A percentile compares a stretch with the other conserved stretches of the same genome.
Evolutionary conservation across 2,888 invertebrate species (phyloP).

Genomic region (Athalia cordata): DNA sequence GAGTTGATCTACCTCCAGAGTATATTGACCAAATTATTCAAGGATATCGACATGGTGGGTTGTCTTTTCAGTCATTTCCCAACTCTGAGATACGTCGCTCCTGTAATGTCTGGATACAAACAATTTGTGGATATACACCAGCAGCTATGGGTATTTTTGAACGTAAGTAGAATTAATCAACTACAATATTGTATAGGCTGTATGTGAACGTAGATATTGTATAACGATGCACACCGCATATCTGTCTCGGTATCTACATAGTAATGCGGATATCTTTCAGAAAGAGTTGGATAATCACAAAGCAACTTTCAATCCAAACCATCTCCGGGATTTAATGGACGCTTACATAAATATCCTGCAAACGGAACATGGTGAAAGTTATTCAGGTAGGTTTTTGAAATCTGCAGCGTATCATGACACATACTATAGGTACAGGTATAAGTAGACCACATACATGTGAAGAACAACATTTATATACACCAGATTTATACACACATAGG

Average conservation of each 20-base stretch:
- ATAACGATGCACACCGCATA: too few relatives aligned
- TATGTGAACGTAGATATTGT: too few relatives aligned
- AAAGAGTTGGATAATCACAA: conserved; percentile 85
- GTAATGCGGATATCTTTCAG: conserved; percentile 56
- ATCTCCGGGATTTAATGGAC: conserved; percentile 88
- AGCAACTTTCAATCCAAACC: conserved; percentile 77
- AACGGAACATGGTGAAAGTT: conserved; percentile 75
- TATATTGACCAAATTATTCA: conserved; percentile 83
- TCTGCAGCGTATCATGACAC: neutral
- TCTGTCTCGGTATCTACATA: too few relatives aligned
- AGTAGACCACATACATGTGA: neutral
- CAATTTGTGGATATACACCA: conserved; percentile 83
- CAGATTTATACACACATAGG: neutral
- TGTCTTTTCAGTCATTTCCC: conserved; percentile 88
- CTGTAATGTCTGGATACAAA: conserved; percentile 85
- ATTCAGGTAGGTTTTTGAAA: conserved; percentile 67
- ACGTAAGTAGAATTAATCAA: conserved; percentile 63
- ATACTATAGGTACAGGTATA: too few relatives aligned
- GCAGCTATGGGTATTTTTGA: conserved; percentile 83
- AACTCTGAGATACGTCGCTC: conserved; percentile 81
- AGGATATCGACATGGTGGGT: conserved; percentile 88
- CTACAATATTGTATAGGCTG: too few relatives aligned
- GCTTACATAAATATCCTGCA: conserved; percentile 83
- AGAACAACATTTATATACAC: neutral
- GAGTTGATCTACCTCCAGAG: conserved; percentile 81